Evolutionary conservation across 1,140 invertebrate genomes (phyloP).

Genomic region (Tetramorium parvispinum): DNA sequence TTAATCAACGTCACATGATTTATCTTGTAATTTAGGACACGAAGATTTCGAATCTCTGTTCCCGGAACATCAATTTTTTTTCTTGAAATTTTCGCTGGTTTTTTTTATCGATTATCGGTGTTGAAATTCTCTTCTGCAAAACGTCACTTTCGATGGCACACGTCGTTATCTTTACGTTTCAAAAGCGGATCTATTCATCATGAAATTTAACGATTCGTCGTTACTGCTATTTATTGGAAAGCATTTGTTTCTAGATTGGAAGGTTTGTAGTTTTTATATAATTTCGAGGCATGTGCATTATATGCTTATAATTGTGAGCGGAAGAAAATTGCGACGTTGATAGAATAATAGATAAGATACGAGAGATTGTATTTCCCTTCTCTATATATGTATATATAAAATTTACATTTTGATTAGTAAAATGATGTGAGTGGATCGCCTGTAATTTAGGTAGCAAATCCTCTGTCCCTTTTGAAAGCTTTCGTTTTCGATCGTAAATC

Average conservation of each 20-base stretch:
- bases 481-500: conserved; percentile 46
- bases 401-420: background rate
- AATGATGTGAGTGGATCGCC: background rate
- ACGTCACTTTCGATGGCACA: background rate
- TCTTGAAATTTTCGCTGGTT: conserved; percentile 13
- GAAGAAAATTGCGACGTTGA: background rate
- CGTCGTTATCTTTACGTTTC: background rate
- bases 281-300: background rate
- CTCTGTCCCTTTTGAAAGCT: conserved; percentile 20
- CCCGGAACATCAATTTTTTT: conserved; percentile 1
- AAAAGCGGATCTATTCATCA: background rate
- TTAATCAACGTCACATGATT: background rate
- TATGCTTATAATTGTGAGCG: background rate
- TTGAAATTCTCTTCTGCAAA: background rate
- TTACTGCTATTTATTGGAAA: background rate
- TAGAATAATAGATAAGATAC: background rate
- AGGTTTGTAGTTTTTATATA: background rate
- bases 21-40: conserved; percentile 3
- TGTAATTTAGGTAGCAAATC: conserved; percentile 17
- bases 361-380: background rate
- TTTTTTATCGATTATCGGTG: conserved; percentile 24
- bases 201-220: conserved; percentile 11
- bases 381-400: too few species aligned
- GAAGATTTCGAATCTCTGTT: background rate
- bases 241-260: background rate